Base-by-base conservation (phyloP, 2,797 vertebrate genomes). In the Halcyon badia region DNA sequence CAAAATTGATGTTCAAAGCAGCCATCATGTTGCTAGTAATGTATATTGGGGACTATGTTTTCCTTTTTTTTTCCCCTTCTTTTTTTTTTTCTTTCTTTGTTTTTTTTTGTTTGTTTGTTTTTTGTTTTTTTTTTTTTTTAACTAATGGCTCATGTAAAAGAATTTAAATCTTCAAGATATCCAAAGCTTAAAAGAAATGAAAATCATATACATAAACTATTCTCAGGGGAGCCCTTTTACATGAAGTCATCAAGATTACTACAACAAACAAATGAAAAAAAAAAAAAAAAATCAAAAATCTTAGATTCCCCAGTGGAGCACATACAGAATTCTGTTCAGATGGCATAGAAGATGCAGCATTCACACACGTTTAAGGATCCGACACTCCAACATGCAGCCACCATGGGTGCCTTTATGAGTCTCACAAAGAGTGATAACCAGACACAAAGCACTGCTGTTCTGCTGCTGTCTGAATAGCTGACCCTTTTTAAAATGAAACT, bases 371-470 rank as follows among this genome's bases (percentile, higher is more conserved):
- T 92, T 97, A 96, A 97, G 96, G 97, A 95, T 97, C 98, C 97
- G 92, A 98, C 98, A 98, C 98, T 98, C 98, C 96, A 83, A 98
- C 98, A 98, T 98, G 98, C 98, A 98, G 98, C 97, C 98, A 87
- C 75, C 26, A 48, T 28, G 94, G 96, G 96, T 94, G 94, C 97
- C 97, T 97, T 93, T 89, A 84, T 25, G 90, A 91, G 91, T 97
- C 97, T 94, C 96, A 96, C 91, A 95, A 87, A n/a, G 39, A 93
- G 71, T 54, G 91, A 56, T 17, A 94, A 93, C 97, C 94, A 87
- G 93, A 96, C 92, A 95, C 22, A 83, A 83, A 97, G 97, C 91
- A 62, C 95, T 87, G 96, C 94, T 85, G 84, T 80, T 95, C 97
- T 95, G 97, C 96, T 89, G 96, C 97, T 93, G 88, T 97, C 97